phyloP scores from a whole-genome alignment of 2,888 invertebrate genomes.

The Mimas tiliae region DNA sequence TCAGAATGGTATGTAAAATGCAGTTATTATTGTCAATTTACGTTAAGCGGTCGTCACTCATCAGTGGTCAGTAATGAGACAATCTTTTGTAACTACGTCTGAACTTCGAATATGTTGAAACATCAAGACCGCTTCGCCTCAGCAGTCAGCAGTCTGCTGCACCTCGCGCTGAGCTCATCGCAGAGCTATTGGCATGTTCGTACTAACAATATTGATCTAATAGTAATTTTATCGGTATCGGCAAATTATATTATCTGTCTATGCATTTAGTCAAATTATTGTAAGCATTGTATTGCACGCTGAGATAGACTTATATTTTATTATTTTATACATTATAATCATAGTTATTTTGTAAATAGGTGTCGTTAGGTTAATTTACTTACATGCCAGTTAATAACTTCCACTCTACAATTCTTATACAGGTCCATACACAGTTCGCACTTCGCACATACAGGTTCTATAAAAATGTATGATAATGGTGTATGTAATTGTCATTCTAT shows the following conservation, averaged over 20 bases:
- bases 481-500: neutral
- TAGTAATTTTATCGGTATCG: too few relatives aligned
- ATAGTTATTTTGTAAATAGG: conserved; percentile 1
- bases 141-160: too few relatives aligned
- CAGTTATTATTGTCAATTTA: neutral
- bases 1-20: neutral
- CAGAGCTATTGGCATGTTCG: neutral
- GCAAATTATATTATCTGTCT: neutral
- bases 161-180: too few relatives aligned
- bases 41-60: too few relatives aligned
- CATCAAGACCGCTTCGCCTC: neutral
- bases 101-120: too few relatives aligned
- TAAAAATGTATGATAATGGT: neutral
- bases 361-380: neutral
- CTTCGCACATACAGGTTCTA: neutral
- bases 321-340: neutral
- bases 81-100: neutral
- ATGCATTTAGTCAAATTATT: conserved; percentile 7
- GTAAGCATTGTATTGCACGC: conserved; percentile 1
- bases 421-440: neutral
- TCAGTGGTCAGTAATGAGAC: neutral
- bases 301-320: neutral
- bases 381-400: too few relatives aligned
- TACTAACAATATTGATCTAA: too few relatives aligned
- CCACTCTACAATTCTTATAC: neutral